Evolutionary conservation across 2,888 invertebrate genomes (phyloP).

Genomic region (Coenonympha arcania): DNA sequence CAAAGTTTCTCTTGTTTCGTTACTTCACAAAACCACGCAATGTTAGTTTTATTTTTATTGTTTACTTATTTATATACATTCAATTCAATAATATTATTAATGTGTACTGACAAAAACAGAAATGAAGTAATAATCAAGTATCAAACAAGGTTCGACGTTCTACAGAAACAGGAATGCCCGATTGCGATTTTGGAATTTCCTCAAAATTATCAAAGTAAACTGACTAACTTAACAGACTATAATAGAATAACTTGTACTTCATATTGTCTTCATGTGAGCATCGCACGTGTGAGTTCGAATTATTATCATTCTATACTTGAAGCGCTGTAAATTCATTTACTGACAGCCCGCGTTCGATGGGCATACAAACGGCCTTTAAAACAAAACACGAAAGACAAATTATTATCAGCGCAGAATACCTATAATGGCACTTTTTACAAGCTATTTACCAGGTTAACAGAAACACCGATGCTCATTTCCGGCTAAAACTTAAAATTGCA

Average conservation of each 20-base stretch:
- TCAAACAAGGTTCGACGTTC: too few relatives aligned
- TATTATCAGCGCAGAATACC: slow-evolving; percentile 38
- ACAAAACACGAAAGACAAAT: slow-evolving; percentile 43
- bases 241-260: slow-evolving; percentile 50
- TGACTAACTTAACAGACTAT: slow-evolving; percentile 37
- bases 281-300: slow-evolving; percentile 51
- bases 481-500: slow-evolving; percentile 2
- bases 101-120: too few relatives aligned
- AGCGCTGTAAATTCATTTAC: slow-evolving; percentile 61
- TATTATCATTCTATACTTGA: slow-evolving; percentile 57
- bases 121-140: too few relatives aligned
- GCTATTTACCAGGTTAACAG: slow-evolving; percentile 6
- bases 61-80: too few relatives aligned
- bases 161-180: too few relatives aligned
- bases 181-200: too few relatives aligned
- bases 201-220: too few relatives aligned
- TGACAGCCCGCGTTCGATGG: slow-evolving; percentile 47
- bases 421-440: slow-evolving; percentile 26
- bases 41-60: too few relatives aligned
- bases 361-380: slow-evolving; percentile 57
- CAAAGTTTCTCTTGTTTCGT: too few relatives aligned
- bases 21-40: too few relatives aligned
- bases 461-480: neutral
- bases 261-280: slow-evolving; percentile 56
- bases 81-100: too few relatives aligned